Evolutionary conservation across 2,113 vertebrate species (phyloP).

Genomic region (Arvicanthis niloticus): DNA sequence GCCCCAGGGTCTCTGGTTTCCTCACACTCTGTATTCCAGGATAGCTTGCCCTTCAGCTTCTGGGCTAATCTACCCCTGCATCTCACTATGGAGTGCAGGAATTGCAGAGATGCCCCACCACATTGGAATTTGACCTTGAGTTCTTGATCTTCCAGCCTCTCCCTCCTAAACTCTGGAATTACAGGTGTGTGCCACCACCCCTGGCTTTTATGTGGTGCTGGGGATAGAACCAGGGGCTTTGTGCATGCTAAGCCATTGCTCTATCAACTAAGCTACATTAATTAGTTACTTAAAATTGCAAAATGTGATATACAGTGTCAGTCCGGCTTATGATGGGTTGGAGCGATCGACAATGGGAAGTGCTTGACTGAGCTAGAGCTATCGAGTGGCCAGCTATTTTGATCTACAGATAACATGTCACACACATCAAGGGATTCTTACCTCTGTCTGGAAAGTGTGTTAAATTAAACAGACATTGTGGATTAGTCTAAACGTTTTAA

Average conservation of each 20-base stretch:
- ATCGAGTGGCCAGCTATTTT: background rate
- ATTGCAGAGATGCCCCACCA: background rate
- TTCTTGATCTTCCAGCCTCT: background rate
- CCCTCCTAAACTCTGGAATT: background rate
- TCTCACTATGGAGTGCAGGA: background rate
- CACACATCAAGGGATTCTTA: conserved; percentile 62
- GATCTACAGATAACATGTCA: conserved; percentile 33
- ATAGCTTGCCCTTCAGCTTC: background rate
- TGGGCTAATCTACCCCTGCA: background rate
- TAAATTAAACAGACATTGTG: conserved; percentile 56
- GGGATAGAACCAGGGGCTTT: background rate
- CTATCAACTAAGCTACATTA: background rate
- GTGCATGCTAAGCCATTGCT: background rate
- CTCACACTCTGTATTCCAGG: background rate
- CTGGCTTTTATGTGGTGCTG: background rate
- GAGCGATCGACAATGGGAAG: background rate
- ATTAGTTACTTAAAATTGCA: conserved; percentile 36
- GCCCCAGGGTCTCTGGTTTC: background rate
- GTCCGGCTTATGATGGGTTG: background rate
- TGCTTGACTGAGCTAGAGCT: conserved; percentile 50
- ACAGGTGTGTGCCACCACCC: background rate
- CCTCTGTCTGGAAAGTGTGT: conserved; percentile 52
- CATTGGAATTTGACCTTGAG: background rate
- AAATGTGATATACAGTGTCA: background rate
- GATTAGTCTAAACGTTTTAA: conserved; percentile 62